Evolutionary conservation across 2,888 invertebrate genomes (phyloP), one percentile per base, ranked within the genome.

Genomic region (Heliconius hortense): DNA sequence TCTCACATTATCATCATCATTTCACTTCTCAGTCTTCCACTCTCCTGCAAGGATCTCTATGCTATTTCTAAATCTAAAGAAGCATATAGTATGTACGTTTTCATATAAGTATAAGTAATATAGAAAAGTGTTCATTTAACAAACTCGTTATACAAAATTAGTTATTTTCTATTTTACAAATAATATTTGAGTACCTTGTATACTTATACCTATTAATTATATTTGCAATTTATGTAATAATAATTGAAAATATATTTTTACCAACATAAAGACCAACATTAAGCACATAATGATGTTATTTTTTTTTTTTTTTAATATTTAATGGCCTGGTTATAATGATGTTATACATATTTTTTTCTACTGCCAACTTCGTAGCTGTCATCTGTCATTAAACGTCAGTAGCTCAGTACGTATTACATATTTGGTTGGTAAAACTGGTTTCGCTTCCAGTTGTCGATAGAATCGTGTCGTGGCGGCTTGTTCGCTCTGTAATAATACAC

Each of bases 401-500:
- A 64, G n/a, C 35, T 39, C 39, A 24, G 60, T 59, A 53, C 18
- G 39, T 31, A 64, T 63, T 21, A 53, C n/a, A 35, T 71, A 68
- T 72, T 63, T 56, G 71, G 75, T 75, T 75, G 75, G 71, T 74
- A 75, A 72, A 75, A 75, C 59, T 72, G 71, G 62, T 66, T 53
- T 53, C 56, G 15, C 72, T 71, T 72, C 82, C 87, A 89, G 90
- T 91, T 89, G 88, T 87, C 84, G 85, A 84, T 84, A 83, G 82
- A 84, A 82, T 85, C 83, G 87, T 84, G 85, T 82, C 80, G 82
- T 81, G 82, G 80, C 75, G 64, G 82, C 82, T 79, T 72, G 84
- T 79, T 64, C 66, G 73, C 79, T 77, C 75, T 74, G 72, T 68
- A 53, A 77, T 69, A 69, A 72, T 70, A 79, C 79, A 78, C 78